Evolutionary conservation across 2,888 invertebrate genomes (phyloP).

Genomic region (Marasmarcha lunaedactyla): DNA sequence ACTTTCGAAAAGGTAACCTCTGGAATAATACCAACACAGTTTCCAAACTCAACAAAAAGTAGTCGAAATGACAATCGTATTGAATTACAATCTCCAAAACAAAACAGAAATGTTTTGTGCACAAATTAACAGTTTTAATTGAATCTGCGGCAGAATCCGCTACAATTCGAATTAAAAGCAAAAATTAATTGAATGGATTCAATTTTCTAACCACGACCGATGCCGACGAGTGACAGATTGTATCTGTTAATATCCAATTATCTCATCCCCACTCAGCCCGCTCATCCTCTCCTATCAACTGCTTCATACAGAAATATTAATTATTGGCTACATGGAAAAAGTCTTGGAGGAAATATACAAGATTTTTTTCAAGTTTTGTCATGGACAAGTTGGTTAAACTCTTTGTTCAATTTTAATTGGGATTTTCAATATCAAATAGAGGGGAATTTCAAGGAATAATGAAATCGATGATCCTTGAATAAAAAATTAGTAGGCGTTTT

Average conservation of each 20-base stretch:
- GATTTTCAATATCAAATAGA: no score
- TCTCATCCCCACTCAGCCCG: slow-evolving; percentile 19
- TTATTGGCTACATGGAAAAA: slow-evolving; percentile 1
- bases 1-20: no score
- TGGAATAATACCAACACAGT: no score
- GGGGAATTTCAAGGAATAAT: no score
- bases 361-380: no score
- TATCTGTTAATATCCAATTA: slow-evolving; percentile 58
- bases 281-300: slow-evolving; percentile 15
- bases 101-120: background rate
- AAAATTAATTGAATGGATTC: slow-evolving; percentile 53
- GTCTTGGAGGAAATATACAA: no score
- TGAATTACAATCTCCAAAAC: background rate
- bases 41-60: no score
- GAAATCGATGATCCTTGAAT: no score
- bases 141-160: background rate
- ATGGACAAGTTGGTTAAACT: no score
- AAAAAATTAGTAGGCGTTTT: no score
- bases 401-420: no score
- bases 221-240: slow-evolving; percentile 31
- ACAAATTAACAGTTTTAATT: background rate
- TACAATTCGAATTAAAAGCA: slow-evolving; percentile 26
- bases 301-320: background rate
- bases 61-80: no score
- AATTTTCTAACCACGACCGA: slow-evolving; percentile 39